Evolutionary conservation across 2,113 vertebrate genomes (phyloP), one percentile per base, ranked within the genome.

Genomic region (Polyodon spathula): DNA sequence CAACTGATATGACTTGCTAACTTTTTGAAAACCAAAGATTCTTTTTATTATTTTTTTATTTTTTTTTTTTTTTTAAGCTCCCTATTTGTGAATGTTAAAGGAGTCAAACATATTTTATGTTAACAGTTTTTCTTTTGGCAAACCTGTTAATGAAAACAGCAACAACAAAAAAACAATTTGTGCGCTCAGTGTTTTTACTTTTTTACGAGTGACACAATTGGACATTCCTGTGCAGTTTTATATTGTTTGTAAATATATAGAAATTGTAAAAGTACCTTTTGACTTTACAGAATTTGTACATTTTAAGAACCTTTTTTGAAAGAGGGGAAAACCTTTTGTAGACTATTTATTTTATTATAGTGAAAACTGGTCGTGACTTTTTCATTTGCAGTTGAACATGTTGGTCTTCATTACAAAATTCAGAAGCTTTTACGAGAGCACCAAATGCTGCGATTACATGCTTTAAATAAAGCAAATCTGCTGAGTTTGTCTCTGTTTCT

Each of bases 291-390:
- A 83, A 80, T 88, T 87, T 87, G 85, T 89, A 86, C 77, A 81
- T 81, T 90, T 87, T 86, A 84, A 84, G 76, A 81, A 75, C 73
- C 78, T 66, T 70, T 72, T 69, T 78, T 72, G 54, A 61, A 63
- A 70, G 70, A n/a, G 73, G 69, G 68, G 75, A 75, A 79, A 85
- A 76, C 76, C 70, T 81, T 81, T 80, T 82, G 72, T 89, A 87
- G 87, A 82, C 83, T 90, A 92, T 94, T 96, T 94, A 92, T 93
- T 94, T 91, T 89, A 86, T 69, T 75, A 63, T 74, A 72, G 83
- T 80, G 76, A 81, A 68, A 72, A 69, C 14, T 80, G 76, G 74
- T 66, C 64, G 71, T 64, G 60, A 51, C 48, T 59, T 66, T 66
- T 69, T 66, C 66, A 69, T 40, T 57, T 69, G 59, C 76, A 70